A percentile compares a stretch with the other conserved stretches of the same genome.
Conservation (phyloP, 2,888 invertebrate genomes). For the Lysandra bellargus region DNA sequence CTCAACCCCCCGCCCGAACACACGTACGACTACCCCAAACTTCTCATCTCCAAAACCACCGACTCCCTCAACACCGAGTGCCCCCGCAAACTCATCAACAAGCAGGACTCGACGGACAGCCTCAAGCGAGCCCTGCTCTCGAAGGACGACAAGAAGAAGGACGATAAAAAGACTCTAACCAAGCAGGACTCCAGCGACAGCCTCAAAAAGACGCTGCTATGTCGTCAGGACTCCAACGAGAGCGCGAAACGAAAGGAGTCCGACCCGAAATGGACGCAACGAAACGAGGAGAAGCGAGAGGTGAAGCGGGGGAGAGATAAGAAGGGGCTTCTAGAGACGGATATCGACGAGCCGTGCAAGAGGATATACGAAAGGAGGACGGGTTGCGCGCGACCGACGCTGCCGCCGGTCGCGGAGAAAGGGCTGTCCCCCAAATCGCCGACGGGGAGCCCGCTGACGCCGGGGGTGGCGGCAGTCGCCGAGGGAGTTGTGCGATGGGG, state of each 20-base stretch:
- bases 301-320: constrained; percentile 68
- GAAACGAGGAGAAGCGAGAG: constrained; percentile 62
- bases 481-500: constrained; percentile 73
- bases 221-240: constrained; percentile 71
- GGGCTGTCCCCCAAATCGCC: constrained; percentile 62
- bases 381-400: constrained; percentile 67
- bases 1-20: constrained; percentile 69
- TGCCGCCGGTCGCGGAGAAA: constrained; percentile 72
- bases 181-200: constrained; percentile 73
- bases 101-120: constrained; percentile 73
- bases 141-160: constrained; percentile 72
- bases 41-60: constrained; percentile 75
- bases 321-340: constrained; percentile 70
- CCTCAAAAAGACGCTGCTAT: constrained; percentile 66
- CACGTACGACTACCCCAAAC: constrained; percentile 71
- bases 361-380: constrained; percentile 73
- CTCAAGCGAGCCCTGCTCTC: constrained; percentile 67
- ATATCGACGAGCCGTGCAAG: constrained; percentile 65
- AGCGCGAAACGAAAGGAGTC: constrained; percentile 66
- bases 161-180: constrained; percentile 60
- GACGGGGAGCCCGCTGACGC: constrained; percentile 65
- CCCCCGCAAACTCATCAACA: constrained; percentile 68
- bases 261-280: constrained; percentile 62
- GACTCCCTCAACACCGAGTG: constrained; percentile 75
- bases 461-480: constrained; percentile 69